A percentile compares a stretch with the other conserved stretches of the same genome.
phyloP scores from a whole-genome alignment of 1,140 invertebrate species.

The Conus ventricosus region DNA sequence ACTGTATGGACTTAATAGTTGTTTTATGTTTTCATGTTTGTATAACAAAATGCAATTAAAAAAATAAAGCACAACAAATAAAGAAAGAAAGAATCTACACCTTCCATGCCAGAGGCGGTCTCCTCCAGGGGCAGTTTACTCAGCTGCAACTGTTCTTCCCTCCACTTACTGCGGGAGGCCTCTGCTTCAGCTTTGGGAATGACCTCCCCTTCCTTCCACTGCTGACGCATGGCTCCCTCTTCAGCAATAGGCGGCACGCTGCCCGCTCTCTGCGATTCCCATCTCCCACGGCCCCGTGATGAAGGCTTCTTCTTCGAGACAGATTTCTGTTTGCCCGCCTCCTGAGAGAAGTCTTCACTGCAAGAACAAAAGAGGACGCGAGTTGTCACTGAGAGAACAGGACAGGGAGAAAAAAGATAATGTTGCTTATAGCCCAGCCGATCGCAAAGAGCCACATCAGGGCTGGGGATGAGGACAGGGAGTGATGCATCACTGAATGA shows the following conservation, averaged over 20 bases:
- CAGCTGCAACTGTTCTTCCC: constrained; percentile 49
- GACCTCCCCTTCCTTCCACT: constrained; percentile 38
- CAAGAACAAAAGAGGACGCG: background rate
- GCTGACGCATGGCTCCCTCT: constrained; percentile 33
- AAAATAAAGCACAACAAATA: background rate
- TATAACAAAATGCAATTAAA: too few relatives aligned
- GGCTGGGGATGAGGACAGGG: too few relatives aligned
- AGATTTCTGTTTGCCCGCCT: background rate
- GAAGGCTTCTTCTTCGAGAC: background rate
- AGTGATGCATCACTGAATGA: too few relatives aligned
- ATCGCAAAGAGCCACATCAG: too few relatives aligned
- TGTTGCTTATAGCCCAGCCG: background rate
- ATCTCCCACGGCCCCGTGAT: background rate
- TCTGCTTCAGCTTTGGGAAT: constrained; percentile 40
- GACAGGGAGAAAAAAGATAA: too few relatives aligned
- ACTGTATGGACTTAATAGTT: too few relatives aligned
- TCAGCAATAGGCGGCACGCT: background rate
- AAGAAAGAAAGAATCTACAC: constrained; percentile 36
- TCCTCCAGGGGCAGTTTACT: constrained; percentile 60
- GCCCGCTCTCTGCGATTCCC: background rate
- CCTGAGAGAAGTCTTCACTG: background rate
- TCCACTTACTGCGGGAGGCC: constrained; percentile 54
- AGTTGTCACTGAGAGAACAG: too few relatives aligned
- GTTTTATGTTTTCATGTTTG: too few relatives aligned
- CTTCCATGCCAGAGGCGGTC: constrained; percentile 71